phyloP scores from a whole-genome alignment of 53 echinoderm and acorn worm species.

The Echinarachnius parma region DNA sequence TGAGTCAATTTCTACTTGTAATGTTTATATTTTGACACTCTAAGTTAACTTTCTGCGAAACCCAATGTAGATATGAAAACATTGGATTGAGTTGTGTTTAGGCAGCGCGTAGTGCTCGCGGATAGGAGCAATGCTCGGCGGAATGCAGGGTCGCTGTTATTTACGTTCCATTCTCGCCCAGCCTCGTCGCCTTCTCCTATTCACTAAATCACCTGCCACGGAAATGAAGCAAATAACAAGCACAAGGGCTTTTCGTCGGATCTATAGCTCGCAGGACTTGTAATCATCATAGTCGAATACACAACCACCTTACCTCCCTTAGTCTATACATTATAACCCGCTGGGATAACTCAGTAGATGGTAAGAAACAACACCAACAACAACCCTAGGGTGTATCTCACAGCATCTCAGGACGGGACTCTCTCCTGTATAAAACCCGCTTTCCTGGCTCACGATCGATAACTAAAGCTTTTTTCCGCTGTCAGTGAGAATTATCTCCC shows the following conservation, averaged over 20 bases:
- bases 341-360: not conserved
- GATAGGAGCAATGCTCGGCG: conserved; percentile 9
- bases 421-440: conserved; percentile 19
- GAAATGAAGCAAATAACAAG: conserved; percentile 50
- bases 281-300: conserved; percentile 8
- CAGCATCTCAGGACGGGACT: too few species aligned
- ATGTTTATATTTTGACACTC: too few species aligned
- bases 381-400: too few species aligned
- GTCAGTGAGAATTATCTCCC: conserved; percentile 40
- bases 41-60: too few species aligned
- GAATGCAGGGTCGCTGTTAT: conserved; percentile 30
- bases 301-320: not conserved
- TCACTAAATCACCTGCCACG: conserved; percentile 34
- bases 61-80: too few species aligned
- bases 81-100: not conserved
- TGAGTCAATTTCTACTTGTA: too few species aligned
- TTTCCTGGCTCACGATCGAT: conserved; percentile 24
- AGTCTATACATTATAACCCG: not conserved
- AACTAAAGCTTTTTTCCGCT: conserved; percentile 44
- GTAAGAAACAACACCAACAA: conserved; percentile 9
- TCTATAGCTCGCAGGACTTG: conserved; percentile 14
- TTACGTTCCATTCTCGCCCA: conserved; percentile 7
- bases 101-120: not conserved
- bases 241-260: conserved; percentile 27
- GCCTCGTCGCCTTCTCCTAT: conserved; percentile 22